Conservation (phyloP, 2,888 invertebrate species). For the Parochlus steinenii region DNA sequence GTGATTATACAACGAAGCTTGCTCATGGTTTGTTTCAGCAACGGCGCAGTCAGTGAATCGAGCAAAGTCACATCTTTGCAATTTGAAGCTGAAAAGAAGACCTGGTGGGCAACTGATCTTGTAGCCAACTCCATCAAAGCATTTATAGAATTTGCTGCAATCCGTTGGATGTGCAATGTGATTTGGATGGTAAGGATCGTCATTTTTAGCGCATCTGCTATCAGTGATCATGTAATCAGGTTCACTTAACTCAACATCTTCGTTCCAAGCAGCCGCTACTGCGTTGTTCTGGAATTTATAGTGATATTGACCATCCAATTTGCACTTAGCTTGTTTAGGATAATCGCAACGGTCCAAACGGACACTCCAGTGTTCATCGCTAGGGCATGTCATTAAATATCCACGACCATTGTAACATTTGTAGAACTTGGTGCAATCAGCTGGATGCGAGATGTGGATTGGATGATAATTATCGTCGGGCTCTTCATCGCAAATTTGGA, state of each 20-base stretch:
- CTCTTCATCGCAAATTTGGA: too few species aligned
- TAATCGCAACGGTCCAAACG: constrained; percentile 10
- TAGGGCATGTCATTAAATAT: constrained; percentile 4
- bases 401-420: constrained; percentile 8
- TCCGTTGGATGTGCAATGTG: constrained; percentile 4
- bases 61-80: too few species aligned
- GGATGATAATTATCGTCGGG: too few species aligned
- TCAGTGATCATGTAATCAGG: too few species aligned
- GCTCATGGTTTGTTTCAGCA: too few species aligned
- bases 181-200: constrained; percentile 5
- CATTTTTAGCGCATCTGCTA: background rate
- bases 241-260: too few species aligned
- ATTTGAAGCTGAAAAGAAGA: too few species aligned
- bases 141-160: constrained; percentile 9
- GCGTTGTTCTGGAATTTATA: background rate
- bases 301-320: background rate
- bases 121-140: constrained; percentile 9
- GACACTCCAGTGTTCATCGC: constrained; percentile 7
- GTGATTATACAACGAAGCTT: too few species aligned
- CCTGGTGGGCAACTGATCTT: constrained; percentile 8
- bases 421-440: constrained; percentile 9
- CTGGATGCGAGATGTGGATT: too few species aligned
- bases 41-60: too few species aligned
- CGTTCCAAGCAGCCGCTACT: background rate
- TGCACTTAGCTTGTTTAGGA: constrained; percentile 3